Evolutionary conservation across 2,113 vertebrate species (phyloP).

Genomic region (Neogale vison): DNA sequence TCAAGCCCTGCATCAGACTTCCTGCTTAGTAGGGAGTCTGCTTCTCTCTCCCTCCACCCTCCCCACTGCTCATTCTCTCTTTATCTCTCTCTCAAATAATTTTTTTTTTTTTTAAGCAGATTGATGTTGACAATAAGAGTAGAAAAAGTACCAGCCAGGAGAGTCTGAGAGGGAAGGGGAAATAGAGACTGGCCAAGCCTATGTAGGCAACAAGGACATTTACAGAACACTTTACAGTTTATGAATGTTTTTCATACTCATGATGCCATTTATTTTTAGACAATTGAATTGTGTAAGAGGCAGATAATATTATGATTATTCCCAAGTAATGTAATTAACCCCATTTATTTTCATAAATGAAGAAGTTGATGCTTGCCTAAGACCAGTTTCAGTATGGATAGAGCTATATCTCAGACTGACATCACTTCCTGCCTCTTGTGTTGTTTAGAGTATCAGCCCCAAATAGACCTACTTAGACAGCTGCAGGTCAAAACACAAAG

Average conservation of each 20-base stretch:
- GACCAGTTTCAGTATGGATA: not conserved
- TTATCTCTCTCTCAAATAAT: no score
- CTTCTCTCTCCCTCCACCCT: no score
- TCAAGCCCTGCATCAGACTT: no score
- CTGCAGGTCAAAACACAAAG: not conserved
- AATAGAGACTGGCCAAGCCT: not conserved
- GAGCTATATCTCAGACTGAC: not conserved
- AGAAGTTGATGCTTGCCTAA: not conserved
- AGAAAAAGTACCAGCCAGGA: not conserved
- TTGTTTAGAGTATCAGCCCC: not conserved
- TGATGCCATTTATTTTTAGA: not conserved
- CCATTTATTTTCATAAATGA: constrained; percentile 22
- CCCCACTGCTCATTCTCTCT: no score
- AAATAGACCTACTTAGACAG: not conserved
- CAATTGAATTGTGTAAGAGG: not conserved
- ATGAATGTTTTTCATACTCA: not conserved
- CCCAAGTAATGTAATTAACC: not conserved
- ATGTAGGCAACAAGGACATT: not conserved
- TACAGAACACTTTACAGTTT: not conserved
- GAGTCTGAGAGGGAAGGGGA: not conserved
- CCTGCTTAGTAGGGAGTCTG: no score
- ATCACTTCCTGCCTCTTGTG: not conserved
- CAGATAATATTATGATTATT: not conserved
- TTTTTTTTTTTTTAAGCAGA: not conserved
- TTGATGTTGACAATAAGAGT: not conserved